Evolutionary conservation across 2,888 invertebrate genomes (phyloP).

Genomic region (Ochlodes sylvanus): DNA sequence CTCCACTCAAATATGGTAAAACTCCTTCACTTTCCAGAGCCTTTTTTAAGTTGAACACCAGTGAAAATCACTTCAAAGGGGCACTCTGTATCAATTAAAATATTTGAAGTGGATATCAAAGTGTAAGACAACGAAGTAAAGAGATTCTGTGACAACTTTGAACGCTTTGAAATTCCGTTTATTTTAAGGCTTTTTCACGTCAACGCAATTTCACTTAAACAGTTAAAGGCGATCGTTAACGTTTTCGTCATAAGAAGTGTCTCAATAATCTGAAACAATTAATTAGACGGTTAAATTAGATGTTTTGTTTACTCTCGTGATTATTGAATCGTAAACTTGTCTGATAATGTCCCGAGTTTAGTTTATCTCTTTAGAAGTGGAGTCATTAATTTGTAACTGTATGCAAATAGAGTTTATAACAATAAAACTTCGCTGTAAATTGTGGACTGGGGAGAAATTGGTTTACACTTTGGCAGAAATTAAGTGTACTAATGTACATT

Average conservation of each 20-base stretch:
- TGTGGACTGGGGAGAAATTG: too few species aligned
- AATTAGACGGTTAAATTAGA: conserved; percentile 15
- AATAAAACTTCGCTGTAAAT: too few species aligned
- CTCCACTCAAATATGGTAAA: not conserved
- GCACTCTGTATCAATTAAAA: conserved; percentile 39
- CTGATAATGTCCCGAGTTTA: not conserved
- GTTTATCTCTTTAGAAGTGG: not conserved
- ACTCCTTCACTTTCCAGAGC: not conserved
- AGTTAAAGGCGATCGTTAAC: conserved; percentile 9
- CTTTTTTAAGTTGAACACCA: conserved; percentile 54
- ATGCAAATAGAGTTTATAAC: too few species aligned
- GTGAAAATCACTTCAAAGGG: conserved; percentile 11
- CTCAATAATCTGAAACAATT: conserved; percentile 20
- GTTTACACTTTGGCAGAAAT: too few species aligned
- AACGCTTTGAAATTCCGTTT: conserved; percentile 14
- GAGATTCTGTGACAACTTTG: conserved; percentile 14
- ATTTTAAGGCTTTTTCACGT: conserved; percentile 11
- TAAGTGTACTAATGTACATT: too few species aligned
- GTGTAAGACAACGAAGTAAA: conserved; percentile 16
- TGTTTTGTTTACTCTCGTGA: conserved; percentile 13
- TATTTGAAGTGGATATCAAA: conserved; percentile 39
- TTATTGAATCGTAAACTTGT: conserved; percentile 12
- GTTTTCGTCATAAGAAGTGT: conserved; percentile 4
- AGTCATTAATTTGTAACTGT: too few species aligned
- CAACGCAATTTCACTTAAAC: not conserved